These are phyloP conservation scores for Hippopotamus amphibius DNA, from an alignment of 2,113 vertebrate genomes.

Conservation along the genomic window DNA sequence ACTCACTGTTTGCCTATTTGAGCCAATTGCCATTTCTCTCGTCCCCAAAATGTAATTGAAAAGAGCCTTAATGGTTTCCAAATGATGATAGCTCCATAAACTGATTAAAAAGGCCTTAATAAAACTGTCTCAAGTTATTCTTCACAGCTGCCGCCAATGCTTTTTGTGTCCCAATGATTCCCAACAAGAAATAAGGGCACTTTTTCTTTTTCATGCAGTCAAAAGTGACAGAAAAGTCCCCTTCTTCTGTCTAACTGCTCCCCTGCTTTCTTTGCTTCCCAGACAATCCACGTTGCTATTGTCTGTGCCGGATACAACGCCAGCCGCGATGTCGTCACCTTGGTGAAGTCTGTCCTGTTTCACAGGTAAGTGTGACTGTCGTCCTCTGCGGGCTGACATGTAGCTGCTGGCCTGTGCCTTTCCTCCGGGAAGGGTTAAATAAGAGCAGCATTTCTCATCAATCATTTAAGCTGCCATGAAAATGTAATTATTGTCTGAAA, in stretches of 20 bases:
- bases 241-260: conserved; percentile 50
- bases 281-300: conserved; percentile 99
- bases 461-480: background rate
- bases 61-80: conserved; percentile 80
- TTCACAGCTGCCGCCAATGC: conserved; percentile 74
- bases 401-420: background rate
- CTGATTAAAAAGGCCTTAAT: conserved; percentile 85
- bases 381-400: background rate
- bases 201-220: conserved; percentile 38
- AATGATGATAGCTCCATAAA: conserved; percentile 83
- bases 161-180: conserved; percentile 67
- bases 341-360: conserved; percentile 99
- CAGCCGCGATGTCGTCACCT: conserved; percentile 97
- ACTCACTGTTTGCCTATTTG: conserved; percentile 47
- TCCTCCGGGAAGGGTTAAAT: background rate
- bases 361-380: conserved; percentile 91
- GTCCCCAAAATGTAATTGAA: conserved; percentile 78
- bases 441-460: background rate
- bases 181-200: conserved; percentile 10
- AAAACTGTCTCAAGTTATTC: conserved; percentile 80
- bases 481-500: background rate
- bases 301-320: conserved; percentile 99
- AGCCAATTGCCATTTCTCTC: conserved; percentile 69
- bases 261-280: conserved; percentile 76
- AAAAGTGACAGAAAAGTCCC: background rate